Percentiles rank a stretch among this genome's conserved stretches.
Conservation (phyloP, 2,797 vertebrate genomes). For the Typhlichthys subterraneus region DNA sequence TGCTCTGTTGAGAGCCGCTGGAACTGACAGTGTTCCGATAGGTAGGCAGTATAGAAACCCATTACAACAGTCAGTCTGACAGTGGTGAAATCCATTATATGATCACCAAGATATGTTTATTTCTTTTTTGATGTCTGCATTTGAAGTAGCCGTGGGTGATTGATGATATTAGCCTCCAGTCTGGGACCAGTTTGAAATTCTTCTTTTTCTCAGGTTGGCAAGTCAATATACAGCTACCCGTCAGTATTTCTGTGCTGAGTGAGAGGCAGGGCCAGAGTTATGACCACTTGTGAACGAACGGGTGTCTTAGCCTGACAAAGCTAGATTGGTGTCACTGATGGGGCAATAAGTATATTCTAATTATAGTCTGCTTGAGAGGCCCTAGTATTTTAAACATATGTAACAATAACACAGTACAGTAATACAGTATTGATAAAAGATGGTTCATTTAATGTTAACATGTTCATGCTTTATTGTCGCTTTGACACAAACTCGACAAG, state of each 20-base stretch:
- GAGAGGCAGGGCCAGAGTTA: too few species aligned
- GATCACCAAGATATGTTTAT: constrained; percentile 59
- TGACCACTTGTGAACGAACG: too few species aligned
- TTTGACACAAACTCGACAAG: too few species aligned
- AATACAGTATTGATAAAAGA: too few species aligned
- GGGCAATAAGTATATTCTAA: too few species aligned
- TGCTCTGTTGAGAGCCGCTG: constrained; percentile 43
- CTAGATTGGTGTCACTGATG: too few species aligned
- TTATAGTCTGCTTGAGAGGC: too few species aligned
- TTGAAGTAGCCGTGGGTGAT: constrained; percentile 70
- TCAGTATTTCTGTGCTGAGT: constrained; percentile 21
- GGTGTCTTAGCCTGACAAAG: too few species aligned
- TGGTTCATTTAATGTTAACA: too few species aligned
- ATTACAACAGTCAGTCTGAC: constrained; percentile 64
- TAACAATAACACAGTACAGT: too few species aligned
- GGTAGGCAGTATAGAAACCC: constrained; percentile 57
- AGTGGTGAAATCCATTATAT: constrained; percentile 67
- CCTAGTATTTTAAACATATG: too few species aligned
- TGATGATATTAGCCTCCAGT: constrained; percentile 65
- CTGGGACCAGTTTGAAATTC: constrained; percentile 71
- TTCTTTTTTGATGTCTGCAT: constrained; percentile 71
- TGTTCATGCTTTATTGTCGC: too few species aligned
- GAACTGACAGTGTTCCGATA: constrained; percentile 58
- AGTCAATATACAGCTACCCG: constrained; percentile 47
- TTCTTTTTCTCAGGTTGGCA: constrained; percentile 46